phyloP scores from a whole-genome alignment of 2,888 invertebrate genomes.

The Cephus pygmeus region DNA sequence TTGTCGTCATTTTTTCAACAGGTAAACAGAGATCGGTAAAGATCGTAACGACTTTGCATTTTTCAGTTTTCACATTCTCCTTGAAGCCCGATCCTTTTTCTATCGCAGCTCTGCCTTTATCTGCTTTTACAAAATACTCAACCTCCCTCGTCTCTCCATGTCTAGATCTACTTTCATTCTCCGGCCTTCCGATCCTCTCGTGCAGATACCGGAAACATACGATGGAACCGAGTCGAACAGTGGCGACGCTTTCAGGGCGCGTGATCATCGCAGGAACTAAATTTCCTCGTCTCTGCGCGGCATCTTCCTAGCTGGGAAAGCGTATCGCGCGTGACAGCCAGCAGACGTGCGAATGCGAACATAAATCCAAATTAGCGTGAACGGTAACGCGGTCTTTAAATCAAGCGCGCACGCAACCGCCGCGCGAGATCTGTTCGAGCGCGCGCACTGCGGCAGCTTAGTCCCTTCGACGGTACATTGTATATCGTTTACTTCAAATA shows the following conservation, averaged over 20 bases:
- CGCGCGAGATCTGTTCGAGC: constrained; percentile 29
- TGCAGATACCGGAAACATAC: not conserved
- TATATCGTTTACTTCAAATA: not conserved
- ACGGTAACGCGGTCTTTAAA: constrained; percentile 42
- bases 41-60: not conserved
- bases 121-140: not conserved
- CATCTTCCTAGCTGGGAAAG: not conserved
- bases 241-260: constrained; percentile 22
- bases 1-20: not conserved
- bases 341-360: constrained; percentile 59
- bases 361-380: constrained; percentile 65
- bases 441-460: too few relatives aligned
- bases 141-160: not conserved
- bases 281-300: constrained; percentile 22
- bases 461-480: not conserved
- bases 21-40: not conserved
- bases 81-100: not conserved
- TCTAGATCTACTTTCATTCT: not conserved
- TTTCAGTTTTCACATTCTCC: not conserved
- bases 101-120: not conserved
- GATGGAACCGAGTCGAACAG: not conserved
- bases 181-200: not conserved
- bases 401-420: constrained; percentile 32
- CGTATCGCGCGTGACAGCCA: constrained; percentile 9
- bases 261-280: constrained; percentile 21